A percentile compares a stretch with the other conserved stretches of the same genome.
These are phyloP conservation scores for Agriopis marginaria DNA, from an alignment of 2,888 invertebrate species.

Conservation along the genomic window DNA sequence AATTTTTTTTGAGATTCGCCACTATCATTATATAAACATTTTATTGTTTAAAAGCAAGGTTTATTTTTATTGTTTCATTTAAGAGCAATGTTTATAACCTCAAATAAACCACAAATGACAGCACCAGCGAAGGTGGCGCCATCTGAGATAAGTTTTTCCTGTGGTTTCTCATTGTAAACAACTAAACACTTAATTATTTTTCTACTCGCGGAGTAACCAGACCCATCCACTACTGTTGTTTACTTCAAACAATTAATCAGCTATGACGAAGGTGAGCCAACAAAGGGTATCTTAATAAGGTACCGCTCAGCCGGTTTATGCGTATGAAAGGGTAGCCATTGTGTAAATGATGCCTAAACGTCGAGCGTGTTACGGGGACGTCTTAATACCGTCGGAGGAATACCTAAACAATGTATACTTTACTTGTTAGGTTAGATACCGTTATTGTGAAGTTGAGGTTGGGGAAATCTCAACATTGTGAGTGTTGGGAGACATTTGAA, in stretches of 20 bases:
- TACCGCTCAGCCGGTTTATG: conserved; percentile 46
- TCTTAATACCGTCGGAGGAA: conserved; percentile 24
- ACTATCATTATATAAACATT: no score
- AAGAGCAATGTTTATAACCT: no score
- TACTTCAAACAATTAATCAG: conserved; percentile 68
- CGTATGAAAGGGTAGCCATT: conserved; percentile 42
- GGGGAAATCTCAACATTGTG: neutral
- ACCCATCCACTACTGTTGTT: conserved; percentile 46
- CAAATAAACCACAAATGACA: no score
- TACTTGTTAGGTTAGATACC: neutral
- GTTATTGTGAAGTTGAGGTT: conserved; percentile 1
- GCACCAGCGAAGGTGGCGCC: no score
- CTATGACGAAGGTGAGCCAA: conserved; percentile 62
- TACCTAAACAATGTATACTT: conserved; percentile 11
- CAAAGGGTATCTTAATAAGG: conserved; percentile 58
- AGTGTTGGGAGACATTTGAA: neutral
- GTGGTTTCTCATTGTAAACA: no score
- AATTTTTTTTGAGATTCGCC: no score
- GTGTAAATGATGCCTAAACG: conserved; percentile 38
- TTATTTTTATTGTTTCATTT: no score
- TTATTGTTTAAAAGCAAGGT: no score
- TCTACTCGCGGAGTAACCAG: conserved; percentile 22
- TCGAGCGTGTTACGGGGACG: conserved; percentile 19
- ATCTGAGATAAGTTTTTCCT: no score
- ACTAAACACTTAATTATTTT: conserved; percentile 10